A percentile compares a stretch with the other conserved stretches of the same genome.
Conservation (phyloP, 2,888 invertebrate species). For the Slavum lentiscoides region DNA sequence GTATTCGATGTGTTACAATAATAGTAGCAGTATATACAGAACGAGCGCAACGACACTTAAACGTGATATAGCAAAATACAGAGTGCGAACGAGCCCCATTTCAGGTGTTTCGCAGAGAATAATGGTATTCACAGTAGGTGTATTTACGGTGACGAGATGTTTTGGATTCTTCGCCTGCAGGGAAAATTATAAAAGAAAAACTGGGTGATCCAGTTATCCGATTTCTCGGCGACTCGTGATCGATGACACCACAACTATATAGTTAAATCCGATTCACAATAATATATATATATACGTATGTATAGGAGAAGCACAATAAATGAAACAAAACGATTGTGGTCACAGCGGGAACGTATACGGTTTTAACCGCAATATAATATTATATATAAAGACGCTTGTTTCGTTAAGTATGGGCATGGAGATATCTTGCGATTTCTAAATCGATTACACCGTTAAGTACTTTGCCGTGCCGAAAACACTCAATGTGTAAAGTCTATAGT, state of each 20-base stretch:
- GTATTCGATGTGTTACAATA: conserved; percentile 7
- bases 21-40: background rate
- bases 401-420: background rate
- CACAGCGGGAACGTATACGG: conserved; percentile 6
- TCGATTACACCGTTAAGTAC: background rate
- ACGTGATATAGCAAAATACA: background rate
- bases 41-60: background rate
- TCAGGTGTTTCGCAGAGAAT: background rate
- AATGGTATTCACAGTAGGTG: background rate
- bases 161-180: background rate
- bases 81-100: conserved; percentile 3
- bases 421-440: conserved; percentile 26
- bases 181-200: conserved; percentile 15
- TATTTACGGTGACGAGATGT: conserved; percentile 1
- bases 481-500: background rate
- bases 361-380: conserved; percentile 13
- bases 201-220: conserved; percentile 27
- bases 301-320: conserved; percentile 15
- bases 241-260: conserved; percentile 10
- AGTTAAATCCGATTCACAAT: conserved; percentile 17
- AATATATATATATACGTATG: background rate
- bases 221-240: conserved; percentile 22
- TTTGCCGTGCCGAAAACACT: background rate
- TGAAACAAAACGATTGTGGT: conserved; percentile 35
- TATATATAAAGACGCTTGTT: background rate